phyloP scores from a whole-genome alignment of 2,888 invertebrate species.

The Caenorhabditis becei region DNA sequence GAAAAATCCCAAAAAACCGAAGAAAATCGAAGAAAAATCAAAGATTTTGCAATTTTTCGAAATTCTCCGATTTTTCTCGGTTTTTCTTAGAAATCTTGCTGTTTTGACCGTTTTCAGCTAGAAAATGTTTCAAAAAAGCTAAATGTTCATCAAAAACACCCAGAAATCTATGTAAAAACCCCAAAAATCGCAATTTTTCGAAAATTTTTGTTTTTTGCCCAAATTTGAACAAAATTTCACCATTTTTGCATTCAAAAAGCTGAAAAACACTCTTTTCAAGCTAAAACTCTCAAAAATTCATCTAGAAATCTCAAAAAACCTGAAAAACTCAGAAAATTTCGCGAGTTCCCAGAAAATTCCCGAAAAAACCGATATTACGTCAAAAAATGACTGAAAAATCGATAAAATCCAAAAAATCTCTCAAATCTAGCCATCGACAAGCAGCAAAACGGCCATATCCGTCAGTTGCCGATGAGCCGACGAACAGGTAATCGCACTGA shows the following conservation, averaged over 20 bases:
- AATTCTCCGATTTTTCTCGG: not conserved
- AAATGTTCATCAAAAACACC: too few species aligned
- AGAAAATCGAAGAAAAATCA: not conserved
- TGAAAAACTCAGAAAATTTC: not conserved
- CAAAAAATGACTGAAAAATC: slow-evolving; percentile 6
- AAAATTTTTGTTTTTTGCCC: not conserved
- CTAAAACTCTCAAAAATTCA: not conserved
- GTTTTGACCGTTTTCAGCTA: too few species aligned
- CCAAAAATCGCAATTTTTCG: not conserved
- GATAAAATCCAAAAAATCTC: slow-evolving; percentile 9
- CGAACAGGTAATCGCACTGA: slow-evolving; percentile 16
- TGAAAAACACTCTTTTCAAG: not conserved
- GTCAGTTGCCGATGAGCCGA: slow-evolving; percentile 6
- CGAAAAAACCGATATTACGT: not conserved
- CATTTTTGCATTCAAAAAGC: not conserved
- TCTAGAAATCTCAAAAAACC: too few species aligned
- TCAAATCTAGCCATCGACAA: slow-evolving; percentile 30
- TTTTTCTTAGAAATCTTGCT: too few species aligned
- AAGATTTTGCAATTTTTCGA: not conserved
- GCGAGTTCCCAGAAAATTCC: not conserved
- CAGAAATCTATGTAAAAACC: not conserved
- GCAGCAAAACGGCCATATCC: slow-evolving; percentile 38
- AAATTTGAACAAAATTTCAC: not conserved
- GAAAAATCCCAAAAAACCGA: not conserved
- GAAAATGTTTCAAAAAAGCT: too few species aligned